Percentiles rank a stretch among this genome's conserved stretches.
Conservation (phyloP, 2,797 vertebrate species). For the Neosilurus hyrtlii region DNA sequence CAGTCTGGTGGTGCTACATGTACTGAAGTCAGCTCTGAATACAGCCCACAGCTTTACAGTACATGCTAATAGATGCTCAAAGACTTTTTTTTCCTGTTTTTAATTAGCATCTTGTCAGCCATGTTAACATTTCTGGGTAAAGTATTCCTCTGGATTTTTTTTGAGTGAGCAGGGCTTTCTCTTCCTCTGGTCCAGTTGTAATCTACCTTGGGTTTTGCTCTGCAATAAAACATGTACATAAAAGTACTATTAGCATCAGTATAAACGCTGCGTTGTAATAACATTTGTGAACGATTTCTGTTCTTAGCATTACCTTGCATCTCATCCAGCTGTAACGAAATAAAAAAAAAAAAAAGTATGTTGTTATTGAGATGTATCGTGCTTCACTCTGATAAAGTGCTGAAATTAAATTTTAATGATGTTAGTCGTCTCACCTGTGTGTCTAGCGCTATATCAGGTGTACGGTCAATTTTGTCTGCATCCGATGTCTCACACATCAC, state of each 20-base stretch:
- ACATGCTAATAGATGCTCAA: not conserved
- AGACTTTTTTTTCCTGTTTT: no score
- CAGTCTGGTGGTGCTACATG: not conserved
- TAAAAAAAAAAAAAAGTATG: not conserved
- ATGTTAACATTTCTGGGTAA: conserved; percentile 9
- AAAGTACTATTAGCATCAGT: not conserved
- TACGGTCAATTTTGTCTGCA: conserved; percentile 1
- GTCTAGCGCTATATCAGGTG: conserved; percentile 23
- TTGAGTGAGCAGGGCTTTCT: conserved; percentile 17
- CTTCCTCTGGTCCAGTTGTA: conserved; percentile 11
- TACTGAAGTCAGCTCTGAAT: not conserved
- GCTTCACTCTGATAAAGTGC: not conserved
- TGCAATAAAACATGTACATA: conserved; percentile 14
- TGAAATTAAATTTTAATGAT: not conserved
- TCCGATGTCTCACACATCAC: conserved; percentile 38
- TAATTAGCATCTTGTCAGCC: not conserved
- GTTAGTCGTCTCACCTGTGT: conserved; percentile 31
- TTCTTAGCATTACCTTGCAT: conserved; percentile 44
- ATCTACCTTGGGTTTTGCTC: conserved; percentile 39
- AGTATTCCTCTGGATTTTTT: conserved; percentile 19
- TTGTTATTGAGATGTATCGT: not conserved
- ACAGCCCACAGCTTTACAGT: not conserved
- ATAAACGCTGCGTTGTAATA: not conserved
- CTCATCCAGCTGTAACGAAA: conserved; percentile 40
- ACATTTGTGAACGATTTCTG: not conserved